Evolutionary conservation across 2,113 vertebrate genomes (phyloP), one percentile per base, ranked within the genome.

Genomic region (Pangasianodon hypophthalmus): DNA sequence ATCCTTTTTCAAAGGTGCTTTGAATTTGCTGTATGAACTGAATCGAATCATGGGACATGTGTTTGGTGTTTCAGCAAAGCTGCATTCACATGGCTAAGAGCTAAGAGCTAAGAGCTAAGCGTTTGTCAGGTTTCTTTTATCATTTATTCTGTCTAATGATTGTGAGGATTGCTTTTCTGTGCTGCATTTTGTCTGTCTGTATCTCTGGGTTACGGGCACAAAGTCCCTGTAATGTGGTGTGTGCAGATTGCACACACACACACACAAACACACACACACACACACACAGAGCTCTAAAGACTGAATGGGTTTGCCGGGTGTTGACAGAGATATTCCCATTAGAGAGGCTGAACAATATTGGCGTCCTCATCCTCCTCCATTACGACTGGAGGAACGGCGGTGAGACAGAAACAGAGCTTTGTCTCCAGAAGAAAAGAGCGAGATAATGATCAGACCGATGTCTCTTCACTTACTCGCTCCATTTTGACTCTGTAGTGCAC

Each of bases 251-350:
- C 64, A 69, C 64, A 69, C 64, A 67, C 64, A 14, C 58, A 71
- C 69, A 37, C 69, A 73, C 69, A 73, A 32, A 73, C 69, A 24
- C 32, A 77, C 41, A 77, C 75, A 79, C 44, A 79, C 52, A 54
- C 52, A 54, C 54, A 56, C 54, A 56, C 54, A 16, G 0, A 32
- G 32, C 32, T 84, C 56, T 29, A 84, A 46, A 62, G 5, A 62
- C 92, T 93, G 87, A 93, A 82, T 84, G 1, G 11, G 52, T 46
- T 93, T 91, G 92, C 93, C 90, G 84, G 90, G 87, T 90, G 80
- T 92, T 92, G 88, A 89, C 90, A 85, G 88, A 92, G 82, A 91
- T 91, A 92, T 92, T 93, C 91, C 91, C 84, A 92, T 93, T 89
- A 93, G 92, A 26, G 56, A 90, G 90, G 88, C 58, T 85, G 86